phyloP scores from a whole-genome alignment of 2,113 vertebrate genomes.

The Otus sunia region DNA sequence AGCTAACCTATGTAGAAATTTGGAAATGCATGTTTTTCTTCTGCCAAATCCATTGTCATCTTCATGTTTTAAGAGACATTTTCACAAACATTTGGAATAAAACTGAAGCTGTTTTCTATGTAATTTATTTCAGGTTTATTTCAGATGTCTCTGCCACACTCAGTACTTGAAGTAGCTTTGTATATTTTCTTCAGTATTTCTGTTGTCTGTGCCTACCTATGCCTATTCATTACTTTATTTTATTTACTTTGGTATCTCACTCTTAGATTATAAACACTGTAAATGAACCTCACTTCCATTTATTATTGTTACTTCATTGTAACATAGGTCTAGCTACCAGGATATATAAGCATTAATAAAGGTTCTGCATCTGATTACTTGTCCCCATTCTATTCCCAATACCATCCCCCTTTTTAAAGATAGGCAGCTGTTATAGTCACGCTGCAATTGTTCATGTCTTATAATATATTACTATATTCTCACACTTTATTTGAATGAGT shows the following conservation, averaged over 20 bases:
- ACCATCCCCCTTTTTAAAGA: neutral
- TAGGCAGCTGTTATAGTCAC: neutral
- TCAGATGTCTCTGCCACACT: neutral
- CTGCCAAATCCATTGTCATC: neutral
- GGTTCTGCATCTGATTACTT: neutral
- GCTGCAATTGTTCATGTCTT: neutral
- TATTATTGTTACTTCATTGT: neutral
- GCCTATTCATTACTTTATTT: neutral
- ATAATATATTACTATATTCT: neutral
- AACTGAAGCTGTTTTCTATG: neutral
- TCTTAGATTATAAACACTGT: neutral
- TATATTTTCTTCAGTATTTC: neutral
- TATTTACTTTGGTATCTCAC: neutral
- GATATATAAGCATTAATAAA: neutral
- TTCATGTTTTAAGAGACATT: neutral
- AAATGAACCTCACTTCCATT: neutral
- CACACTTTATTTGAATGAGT: neutral
- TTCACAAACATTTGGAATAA: neutral
- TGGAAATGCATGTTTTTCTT: neutral
- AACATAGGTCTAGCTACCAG: neutral
- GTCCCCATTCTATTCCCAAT: neutral
- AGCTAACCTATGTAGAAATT: neutral
- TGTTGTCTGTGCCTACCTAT: neutral
- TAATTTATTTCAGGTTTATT: neutral
- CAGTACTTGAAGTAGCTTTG: neutral